A percentile compares a stretch with the other conserved stretches of the same genome.
Conservation (phyloP, 2,888 invertebrate genomes). For the Atrina japonica region DNA sequence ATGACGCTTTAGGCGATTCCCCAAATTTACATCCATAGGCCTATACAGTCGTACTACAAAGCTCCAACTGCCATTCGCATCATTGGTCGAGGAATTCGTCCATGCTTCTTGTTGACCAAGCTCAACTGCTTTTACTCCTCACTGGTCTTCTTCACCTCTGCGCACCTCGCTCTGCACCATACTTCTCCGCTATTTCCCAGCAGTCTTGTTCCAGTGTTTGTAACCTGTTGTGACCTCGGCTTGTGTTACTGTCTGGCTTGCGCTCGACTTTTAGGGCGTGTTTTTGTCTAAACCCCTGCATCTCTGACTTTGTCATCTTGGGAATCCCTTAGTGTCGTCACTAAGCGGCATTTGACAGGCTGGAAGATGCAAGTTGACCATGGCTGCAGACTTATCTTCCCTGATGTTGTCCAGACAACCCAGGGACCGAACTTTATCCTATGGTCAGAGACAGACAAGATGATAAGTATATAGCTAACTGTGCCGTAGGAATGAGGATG, state of each 20-base stretch:
- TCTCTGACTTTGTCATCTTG: too few species aligned
- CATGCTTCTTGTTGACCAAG: too few species aligned
- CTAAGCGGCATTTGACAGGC: background rate
- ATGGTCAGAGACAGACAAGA: background rate
- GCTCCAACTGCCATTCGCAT: too few species aligned
- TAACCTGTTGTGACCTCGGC: background rate
- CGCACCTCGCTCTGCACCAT: conserved; percentile 13
- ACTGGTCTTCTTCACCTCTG: background rate
- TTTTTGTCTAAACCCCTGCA: background rate
- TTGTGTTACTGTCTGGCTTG: conserved; percentile 1
- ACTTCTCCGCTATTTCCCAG: background rate
- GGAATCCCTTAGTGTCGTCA: too few species aligned
- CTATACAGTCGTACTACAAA: too few species aligned
- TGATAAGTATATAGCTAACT: too few species aligned
- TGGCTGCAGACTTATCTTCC: too few species aligned
- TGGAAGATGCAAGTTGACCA: background rate
- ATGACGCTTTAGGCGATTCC: too few species aligned
- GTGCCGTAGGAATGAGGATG: conserved; percentile 5
- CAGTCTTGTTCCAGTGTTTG: conserved; percentile 3
- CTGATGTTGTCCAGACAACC: background rate
- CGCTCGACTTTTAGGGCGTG: too few species aligned
- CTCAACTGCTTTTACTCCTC: background rate
- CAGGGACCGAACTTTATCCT: background rate
- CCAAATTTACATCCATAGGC: too few species aligned
- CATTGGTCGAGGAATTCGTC: too few species aligned